Base-by-base conservation (phyloP, 2,113 vertebrate genomes). In the Suncus etruscus region DNA sequence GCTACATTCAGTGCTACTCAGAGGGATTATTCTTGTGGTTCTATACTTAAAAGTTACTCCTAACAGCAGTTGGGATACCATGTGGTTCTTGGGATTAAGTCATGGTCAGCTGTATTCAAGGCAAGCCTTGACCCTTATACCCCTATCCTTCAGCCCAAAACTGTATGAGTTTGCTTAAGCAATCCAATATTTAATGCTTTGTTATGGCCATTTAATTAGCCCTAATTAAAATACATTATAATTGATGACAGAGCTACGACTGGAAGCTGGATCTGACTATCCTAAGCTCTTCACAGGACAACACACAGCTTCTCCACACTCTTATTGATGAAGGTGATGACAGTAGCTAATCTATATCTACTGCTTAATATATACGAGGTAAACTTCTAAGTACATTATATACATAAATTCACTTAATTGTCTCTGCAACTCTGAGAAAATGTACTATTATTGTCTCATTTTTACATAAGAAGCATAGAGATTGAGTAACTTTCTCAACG, bases 401-500 rank as follows among this genome's bases (percentile, higher is more conserved):
- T 45, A 74, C 11, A 69, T 47, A 50, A 47, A 29, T 45, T 91
- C 39, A 78, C 14, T 65, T 32, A 24, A 82, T 50, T 58, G 45
- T 92, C 78, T 83, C 20, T 0, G 50, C 18, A 77, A 32, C 63
- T 14, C 3, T 68, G 63, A 11, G 25, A 83, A 80, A 12, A 83
- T 70, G 12, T 15, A n/a, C 16, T 51, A 65, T 45, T 45, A 51
- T 58, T 81, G 14, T 75, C 12, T n/a, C 66, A 70, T n/a, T 86
- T 83, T 75, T 75, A 68, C 16, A 90, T 24, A 65, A 10, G 78
- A 95, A 12, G 54, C 70, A 92, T 20, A 80, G 70, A 86, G 47
- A 68, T 24, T 81, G n/a, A 69, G 29, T 29, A 83, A 51, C 29
- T 47, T 50, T 12, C 39, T 63, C 11, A 29, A 83, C 15, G 69